Evolutionary conservation across 2,888 invertebrate genomes (phyloP), one percentile per base, ranked within the genome.

Genomic region (Aspidiotus destructor): DNA sequence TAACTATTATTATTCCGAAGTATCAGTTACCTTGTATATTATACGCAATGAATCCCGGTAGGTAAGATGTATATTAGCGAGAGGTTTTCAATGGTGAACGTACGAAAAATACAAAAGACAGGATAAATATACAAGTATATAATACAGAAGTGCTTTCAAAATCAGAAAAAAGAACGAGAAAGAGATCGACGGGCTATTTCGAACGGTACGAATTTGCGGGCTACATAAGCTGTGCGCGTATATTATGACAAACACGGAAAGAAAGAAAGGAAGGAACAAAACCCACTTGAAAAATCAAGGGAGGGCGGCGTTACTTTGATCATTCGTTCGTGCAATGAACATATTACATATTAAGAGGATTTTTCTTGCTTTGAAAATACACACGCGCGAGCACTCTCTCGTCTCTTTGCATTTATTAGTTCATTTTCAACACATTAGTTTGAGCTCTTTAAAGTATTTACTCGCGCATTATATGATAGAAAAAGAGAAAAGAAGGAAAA

Each of bases 211-310:
- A 11, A 57, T 48, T 52, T 15, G 42, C 40, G 41, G 28, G 42
- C 41, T 40, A 11, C 8, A 41, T 16, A 9, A 42, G 41, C 7
- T 5, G 17, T 60, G 11, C 16, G 62, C 9, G 41, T 57, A 17
- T 57, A 57, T 57, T 57, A 57, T 16, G 57, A 57, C 28, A 52
- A 62, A 52, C 48, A 54, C 9, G 28, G 41, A 40, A 62, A 55
- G 57, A 44, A 58, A 65, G 28, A 65, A 64, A 65, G 58, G 48
- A 17, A 48, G 58, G 44, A 41, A 41, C 53, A 65, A 58, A 65
- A 65, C 64, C 41, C 44, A 64, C 64, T 64, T 42, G 64, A 64
- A 64, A 64, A 64, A 64, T 64, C 55, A 64, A 64, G 64, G 55
- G 64, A 64, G 41, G 15, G 54, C 64, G 64, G 64, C 64, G 41